Conservation (phyloP, 2,113 vertebrate species). For the Pelecanus crispus region DNA sequence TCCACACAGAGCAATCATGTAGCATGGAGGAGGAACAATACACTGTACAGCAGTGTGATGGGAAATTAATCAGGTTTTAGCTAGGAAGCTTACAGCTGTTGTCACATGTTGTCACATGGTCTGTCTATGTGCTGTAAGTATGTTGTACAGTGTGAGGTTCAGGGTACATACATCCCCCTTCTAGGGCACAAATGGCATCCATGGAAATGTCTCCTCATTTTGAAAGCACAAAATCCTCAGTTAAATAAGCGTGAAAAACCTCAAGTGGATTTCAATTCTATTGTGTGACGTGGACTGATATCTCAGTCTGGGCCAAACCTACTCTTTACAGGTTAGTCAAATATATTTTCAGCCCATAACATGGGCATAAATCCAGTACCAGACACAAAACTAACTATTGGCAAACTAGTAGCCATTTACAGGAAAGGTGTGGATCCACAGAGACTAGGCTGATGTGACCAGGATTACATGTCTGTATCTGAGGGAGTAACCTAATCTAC, state of each 20-base stretch:
- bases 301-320: not conserved
- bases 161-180: not conserved
- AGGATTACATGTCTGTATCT: not conserved
- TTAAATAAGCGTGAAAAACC: not conserved
- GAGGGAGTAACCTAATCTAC: not conserved
- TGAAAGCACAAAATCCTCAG: not conserved
- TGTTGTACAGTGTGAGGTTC: not conserved
- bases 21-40: not conserved
- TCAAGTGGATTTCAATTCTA: not conserved
- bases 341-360: not conserved
- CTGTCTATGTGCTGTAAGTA: not conserved
- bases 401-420: not conserved
- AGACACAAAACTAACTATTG: not conserved
- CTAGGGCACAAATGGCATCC: not conserved
- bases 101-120: not conserved
- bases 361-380: not conserved
- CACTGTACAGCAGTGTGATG: not conserved
- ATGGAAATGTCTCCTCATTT: not conserved
- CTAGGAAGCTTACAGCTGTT: not conserved
- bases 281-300: not conserved
- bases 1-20: rapidly evolving
- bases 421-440: not conserved
- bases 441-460: not conserved
- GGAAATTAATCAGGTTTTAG: not conserved
- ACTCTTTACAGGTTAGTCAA: not conserved